Evolutionary conservation across 1,140 invertebrate genomes (phyloP), one percentile per base, ranked within the genome.

Genomic region (Thaumatotibia leucotreta): DNA sequence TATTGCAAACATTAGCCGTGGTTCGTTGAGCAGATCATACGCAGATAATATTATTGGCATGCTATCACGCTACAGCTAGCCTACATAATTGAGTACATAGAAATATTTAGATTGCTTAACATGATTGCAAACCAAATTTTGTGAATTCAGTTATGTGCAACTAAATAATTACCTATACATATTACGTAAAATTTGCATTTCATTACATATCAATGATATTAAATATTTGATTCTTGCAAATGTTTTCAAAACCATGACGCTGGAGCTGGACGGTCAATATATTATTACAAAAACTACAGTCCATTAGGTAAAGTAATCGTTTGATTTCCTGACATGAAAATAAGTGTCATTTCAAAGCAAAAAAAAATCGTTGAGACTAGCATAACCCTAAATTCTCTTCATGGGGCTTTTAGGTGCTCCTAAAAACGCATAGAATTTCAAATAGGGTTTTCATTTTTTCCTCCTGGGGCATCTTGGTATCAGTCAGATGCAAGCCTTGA

Each of bases 401-500:
- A 58, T 31, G 17, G 14, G 22, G 11, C 24, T 64, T 17, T 33
- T 74, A 80, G 74, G 75, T 80, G 79, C 71, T 70, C 77, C 71
- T 81, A 82, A 84, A 52, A 89, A 76, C 81, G 82, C 82, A 82
- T 83, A 82, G 83, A 87, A 87, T 88, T 88, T 84, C 86, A 87
- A 89, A 87, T 87, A 73, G 72, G 79, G 74, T 82, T 86, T 86
- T 83, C 77, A 83, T 83, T 88, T 88, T 84, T 89, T 87, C 77
- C 73, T 86, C 80, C 74, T 67, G 82, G 81, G 83, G 84, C 80
- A 86, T 88, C 79, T 73, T 76, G 58, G 86, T 85, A 88, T 85
- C 86, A 86, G 83, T 84, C 77, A 82, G 80, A 81, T 90, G 86
- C 86, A 88, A 80, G 81, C 88, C 86, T 89, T 89, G 84, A 84